phyloP scores from a whole-genome alignment of 2,113 vertebrate species.

The Aramus guarauna region DNA sequence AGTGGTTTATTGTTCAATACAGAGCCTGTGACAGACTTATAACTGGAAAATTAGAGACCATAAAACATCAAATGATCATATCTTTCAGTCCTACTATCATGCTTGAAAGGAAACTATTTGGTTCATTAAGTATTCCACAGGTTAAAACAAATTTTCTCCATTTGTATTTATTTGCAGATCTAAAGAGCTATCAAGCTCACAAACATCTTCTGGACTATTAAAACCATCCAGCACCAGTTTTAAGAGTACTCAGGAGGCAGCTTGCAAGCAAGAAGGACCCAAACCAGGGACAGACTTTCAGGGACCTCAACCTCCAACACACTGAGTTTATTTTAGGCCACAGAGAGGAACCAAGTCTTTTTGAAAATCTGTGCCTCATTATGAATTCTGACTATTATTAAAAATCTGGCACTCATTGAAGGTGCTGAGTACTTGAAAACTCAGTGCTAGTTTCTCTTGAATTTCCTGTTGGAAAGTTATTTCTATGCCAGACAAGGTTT shows the following conservation, averaged over 20 bases:
- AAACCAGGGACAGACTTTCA: background rate
- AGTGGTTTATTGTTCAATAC: background rate
- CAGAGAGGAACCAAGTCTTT: background rate
- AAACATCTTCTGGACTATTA: slow-evolving; percentile 5
- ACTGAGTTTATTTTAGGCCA: background rate
- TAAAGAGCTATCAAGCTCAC: background rate
- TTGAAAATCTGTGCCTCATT: slow-evolving; percentile 27
- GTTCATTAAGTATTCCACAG: slow-evolving; percentile 48
- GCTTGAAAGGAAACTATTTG: slow-evolving; percentile 52
- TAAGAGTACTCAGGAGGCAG: background rate
- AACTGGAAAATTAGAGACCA: slow-evolving; percentile 19
- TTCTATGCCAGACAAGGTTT: background rate
- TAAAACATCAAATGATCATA: slow-evolving; percentile 43
- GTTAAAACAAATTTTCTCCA: slow-evolving; percentile 45
- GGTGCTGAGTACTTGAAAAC: slow-evolving; percentile 27
- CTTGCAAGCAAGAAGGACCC: slow-evolving; percentile 2
- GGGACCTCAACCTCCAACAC: background rate
- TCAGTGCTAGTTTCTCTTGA: background rate
- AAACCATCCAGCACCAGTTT: slow-evolving; percentile 17
- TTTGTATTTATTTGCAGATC: slow-evolving; percentile 51
- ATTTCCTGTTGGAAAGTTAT: background rate
- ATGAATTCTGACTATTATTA: slow-evolving; percentile 28
- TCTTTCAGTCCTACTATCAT: slow-evolving; percentile 34
- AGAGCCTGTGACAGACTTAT: background rate
- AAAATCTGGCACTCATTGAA: background rate